Conservation (phyloP, 1,140 invertebrate genomes). For the Heliconius hermathena region DNA sequence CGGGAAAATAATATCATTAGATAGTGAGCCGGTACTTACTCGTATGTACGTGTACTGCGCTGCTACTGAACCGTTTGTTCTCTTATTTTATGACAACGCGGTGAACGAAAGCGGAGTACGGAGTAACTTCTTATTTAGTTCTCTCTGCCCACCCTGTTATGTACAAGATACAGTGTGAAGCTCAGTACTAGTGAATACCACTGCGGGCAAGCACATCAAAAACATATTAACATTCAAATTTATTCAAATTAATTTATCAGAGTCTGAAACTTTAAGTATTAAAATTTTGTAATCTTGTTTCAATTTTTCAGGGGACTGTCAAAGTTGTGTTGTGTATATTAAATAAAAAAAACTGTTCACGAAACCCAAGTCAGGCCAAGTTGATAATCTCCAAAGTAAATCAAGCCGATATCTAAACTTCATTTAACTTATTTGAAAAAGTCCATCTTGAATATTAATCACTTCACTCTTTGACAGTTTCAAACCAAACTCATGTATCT, state of each 20-base stretch:
- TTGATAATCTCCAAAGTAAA: slow-evolving; percentile 3
- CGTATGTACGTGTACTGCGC: background rate
- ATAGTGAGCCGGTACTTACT: no score
- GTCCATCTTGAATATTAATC: slow-evolving; percentile 3
- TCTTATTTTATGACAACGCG: no score
- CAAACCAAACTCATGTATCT: slow-evolving; percentile 8
- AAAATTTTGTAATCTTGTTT: slow-evolving; percentile 1
- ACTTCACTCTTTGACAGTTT: slow-evolving; percentile 3
- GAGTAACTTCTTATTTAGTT: no score
- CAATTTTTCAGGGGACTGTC: background rate
- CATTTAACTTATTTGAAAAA: slow-evolving; percentile 1
- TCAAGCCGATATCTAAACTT: background rate
- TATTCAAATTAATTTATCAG: background rate
- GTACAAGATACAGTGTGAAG: no score
- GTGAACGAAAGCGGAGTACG: no score
- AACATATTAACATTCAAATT: background rate
- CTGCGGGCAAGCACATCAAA: no score
- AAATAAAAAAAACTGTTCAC: background rate
- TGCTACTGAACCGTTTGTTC: background rate
- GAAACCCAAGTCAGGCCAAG: background rate
- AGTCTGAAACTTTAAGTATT: background rate
- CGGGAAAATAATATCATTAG: background rate
- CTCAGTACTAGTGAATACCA: no score
- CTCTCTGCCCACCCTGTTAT: no score
- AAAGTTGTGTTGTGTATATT: background rate